Conservation (phyloP, 2,113 vertebrate genomes). For the Hipposideros armiger region DNA sequence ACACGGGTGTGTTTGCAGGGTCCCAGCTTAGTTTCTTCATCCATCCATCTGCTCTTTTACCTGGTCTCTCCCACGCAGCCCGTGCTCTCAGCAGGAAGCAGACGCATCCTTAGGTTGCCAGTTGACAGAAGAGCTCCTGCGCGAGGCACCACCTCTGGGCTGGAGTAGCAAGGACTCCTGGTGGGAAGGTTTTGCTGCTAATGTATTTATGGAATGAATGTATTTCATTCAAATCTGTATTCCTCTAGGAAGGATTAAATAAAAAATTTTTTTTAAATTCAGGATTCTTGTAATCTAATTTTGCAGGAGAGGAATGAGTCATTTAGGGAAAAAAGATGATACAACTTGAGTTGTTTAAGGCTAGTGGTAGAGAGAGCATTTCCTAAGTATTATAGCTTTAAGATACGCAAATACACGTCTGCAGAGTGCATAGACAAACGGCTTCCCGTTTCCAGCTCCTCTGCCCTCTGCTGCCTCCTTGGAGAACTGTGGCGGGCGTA, state of each 20-base stretch:
- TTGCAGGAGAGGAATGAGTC: not conserved
- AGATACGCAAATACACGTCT: not conserved
- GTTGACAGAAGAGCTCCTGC: slow-evolving; percentile 48
- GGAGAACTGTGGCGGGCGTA: not conserved
- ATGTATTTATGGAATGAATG: slow-evolving; percentile 89
- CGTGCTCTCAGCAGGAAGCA: slow-evolving; percentile 33
- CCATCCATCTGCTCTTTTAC: not conserved
- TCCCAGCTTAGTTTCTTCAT: not conserved
- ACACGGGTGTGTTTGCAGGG: not conserved
- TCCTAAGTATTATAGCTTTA: not conserved
- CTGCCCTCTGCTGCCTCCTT: not conserved
- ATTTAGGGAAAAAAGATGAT: not conserved
- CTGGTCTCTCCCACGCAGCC: not conserved
- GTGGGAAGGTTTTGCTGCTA: slow-evolving; percentile 88
- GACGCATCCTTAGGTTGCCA: not conserved
- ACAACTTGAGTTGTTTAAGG: not conserved
- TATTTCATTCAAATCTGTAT: slow-evolving; percentile 85
- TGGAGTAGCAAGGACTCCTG: not conserved
- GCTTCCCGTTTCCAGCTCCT: not conserved
- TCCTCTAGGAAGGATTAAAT: slow-evolving; percentile 85
- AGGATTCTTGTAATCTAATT: not conserved
- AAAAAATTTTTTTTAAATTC: slow-evolving; percentile 38
- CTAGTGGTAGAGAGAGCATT: not conserved
- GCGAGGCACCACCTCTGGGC: slow-evolving; percentile 60
- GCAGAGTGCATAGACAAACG: not conserved